A percentile compares a stretch with the other conserved stretches of the same genome.
phyloP scores from a whole-genome alignment of 2,113 vertebrate species.

The Sisor rabdophorus region DNA sequence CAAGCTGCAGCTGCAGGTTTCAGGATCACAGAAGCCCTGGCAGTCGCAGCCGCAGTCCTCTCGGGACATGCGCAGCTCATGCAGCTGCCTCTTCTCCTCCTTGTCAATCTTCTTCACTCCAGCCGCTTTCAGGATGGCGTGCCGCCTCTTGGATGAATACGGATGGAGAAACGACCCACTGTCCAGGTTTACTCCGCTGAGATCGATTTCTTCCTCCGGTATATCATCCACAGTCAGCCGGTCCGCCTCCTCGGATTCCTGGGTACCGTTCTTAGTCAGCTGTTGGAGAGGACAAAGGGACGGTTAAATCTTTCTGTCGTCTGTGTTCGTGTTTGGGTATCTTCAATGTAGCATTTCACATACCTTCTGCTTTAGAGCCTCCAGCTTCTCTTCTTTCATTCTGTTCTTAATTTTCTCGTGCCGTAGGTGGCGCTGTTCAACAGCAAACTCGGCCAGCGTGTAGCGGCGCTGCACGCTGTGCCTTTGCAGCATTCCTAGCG shows the following conservation, averaged over 20 bases:
- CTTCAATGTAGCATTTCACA: conserved; percentile 41
- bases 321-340: not conserved
- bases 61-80: conserved; percentile 82
- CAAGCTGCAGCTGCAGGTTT: conserved; percentile 89
- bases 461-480: conserved; percentile 78
- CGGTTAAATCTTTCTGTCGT: not conserved
- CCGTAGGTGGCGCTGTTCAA: conserved; percentile 77
- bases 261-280: conserved; percentile 81
- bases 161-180: conserved; percentile 85
- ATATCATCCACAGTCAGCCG: conserved; percentile 84
- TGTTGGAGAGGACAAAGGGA: conserved; percentile 48
- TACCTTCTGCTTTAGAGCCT: conserved; percentile 78
- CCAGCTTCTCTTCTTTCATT: conserved; percentile 86
- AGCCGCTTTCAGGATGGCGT: conserved; percentile 79
- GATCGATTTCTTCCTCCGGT: conserved; percentile 76
- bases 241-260: conserved; percentile 79
- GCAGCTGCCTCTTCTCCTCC: conserved; percentile 89
- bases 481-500: conserved; percentile 87
- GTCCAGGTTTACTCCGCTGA: conserved; percentile 72
- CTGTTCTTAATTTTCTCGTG: conserved; percentile 79
- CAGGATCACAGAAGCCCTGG: conserved; percentile 87
- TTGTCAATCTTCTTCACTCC: conserved; percentile 91
- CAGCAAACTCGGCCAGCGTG: conserved; percentile 82
- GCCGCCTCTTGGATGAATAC: conserved; percentile 80
- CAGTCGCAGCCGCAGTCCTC: conserved; percentile 93